phyloP scores from a whole-genome alignment of 2,113 vertebrate genomes.

The Oncorhynchus mykiss region DNA sequence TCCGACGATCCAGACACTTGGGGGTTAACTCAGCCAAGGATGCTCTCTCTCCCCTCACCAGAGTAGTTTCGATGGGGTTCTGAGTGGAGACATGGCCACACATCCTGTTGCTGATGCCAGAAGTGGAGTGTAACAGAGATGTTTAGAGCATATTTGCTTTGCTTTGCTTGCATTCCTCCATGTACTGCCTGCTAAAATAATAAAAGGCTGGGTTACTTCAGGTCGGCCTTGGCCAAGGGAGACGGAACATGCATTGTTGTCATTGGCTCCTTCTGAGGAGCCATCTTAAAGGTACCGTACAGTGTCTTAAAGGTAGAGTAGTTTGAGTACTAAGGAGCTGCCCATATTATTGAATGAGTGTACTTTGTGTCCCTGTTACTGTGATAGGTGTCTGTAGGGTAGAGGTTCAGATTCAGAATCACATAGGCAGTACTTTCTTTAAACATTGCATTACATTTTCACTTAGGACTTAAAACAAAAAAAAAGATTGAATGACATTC shows the following conservation, averaged over 20 bases:
- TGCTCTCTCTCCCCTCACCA: constrained; percentile 1
- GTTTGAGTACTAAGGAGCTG: constrained; percentile 27
- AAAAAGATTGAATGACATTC: not conserved
- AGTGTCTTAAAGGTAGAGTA: no score
- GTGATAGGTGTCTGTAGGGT: not conserved
- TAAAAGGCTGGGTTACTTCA: constrained; percentile 71
- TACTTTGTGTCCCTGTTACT: no score
- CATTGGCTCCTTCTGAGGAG: constrained; percentile 60
- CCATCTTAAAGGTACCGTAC: constrained; percentile 60
- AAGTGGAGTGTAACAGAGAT: constrained; percentile 62
- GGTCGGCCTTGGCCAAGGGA: constrained; percentile 61
- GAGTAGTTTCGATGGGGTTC: constrained; percentile 30
- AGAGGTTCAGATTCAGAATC: no score
- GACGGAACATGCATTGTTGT: constrained; percentile 68
- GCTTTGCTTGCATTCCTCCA: constrained; percentile 67
- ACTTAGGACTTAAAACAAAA: not conserved
- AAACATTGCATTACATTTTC: no score
- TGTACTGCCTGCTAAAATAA: constrained; percentile 71
- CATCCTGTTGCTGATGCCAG: constrained; percentile 49
- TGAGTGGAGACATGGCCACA: constrained; percentile 41
- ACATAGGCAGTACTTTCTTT: no score
- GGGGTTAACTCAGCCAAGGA: not conserved
- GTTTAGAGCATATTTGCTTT: constrained; percentile 65
- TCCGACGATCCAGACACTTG: not conserved
- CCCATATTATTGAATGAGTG: no score